Base-by-base conservation (phyloP, 1,140 invertebrate species). In the Formica exsecta region DNA sequence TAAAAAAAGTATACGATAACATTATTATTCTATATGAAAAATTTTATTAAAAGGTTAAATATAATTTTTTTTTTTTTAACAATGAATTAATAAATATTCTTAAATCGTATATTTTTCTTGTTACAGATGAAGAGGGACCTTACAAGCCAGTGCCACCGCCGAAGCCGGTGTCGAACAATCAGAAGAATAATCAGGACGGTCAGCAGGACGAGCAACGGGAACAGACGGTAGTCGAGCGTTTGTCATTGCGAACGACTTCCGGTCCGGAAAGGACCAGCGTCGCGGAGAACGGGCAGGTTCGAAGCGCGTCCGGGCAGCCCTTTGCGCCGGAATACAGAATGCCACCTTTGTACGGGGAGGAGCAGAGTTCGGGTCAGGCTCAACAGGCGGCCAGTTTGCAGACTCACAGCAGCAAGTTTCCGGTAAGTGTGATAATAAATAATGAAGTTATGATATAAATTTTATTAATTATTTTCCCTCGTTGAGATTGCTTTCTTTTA, bases 321-420 rank as follows among this genome's bases (percentile, higher is more conserved):
- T 91, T 89, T 87, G 92, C 91, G 83, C 92, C 92, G 77, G 93
- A 94, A 90, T 94, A 93, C 94, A 95, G 92, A 91, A 95, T 94
- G 93, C 95, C 92, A 92, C 94, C 95, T 73, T 96, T 95, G 59
- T 95, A 94, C 88, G 93, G 93, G 73, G 94, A 94, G 66, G 94
- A 95, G 85, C 94, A 95, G 87, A 93, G 90, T 87, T 92, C 93
- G 80, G 93, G 90, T 94, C 95, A 93, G 95, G 95, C 92, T 95
- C 95, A 91, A 91, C 94, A 94, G 91, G 91, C 84, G 92, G 94
- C 83, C 92, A 96, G 95, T 80, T 95, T 97, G 25, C 97, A 97
- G 92, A 98, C 97, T 38, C 97, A 97, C 94, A 97, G 97, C 84
- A 96, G 96, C 90, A 97, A 97, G 95, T 97, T 97, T 95, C 97